phyloP scores from a whole-genome alignment of 2,797 vertebrate genomes.

The Cuniculus paca region DNA sequence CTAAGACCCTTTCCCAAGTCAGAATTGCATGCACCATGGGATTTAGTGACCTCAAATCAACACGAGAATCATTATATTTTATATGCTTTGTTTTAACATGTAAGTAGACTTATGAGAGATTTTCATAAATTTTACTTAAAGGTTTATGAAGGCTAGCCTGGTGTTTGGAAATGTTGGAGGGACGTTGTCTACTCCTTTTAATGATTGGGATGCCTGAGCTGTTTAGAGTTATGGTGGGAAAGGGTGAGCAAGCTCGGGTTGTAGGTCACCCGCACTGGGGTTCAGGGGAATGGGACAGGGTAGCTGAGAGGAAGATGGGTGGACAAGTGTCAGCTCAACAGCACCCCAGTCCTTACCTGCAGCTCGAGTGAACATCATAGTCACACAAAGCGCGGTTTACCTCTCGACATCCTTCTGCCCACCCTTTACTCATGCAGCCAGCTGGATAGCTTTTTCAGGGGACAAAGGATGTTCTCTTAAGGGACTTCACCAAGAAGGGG shows the following conservation, averaged over 20 bases:
- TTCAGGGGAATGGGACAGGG: neutral
- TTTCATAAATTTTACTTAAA: neutral
- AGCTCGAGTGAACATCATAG: neutral
- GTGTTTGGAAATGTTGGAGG: neutral
- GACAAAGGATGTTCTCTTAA: neutral
- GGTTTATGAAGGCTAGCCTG: neutral
- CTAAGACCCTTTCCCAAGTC: neutral
- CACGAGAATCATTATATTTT: neutral
- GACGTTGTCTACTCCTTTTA: neutral
- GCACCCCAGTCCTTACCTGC: neutral
- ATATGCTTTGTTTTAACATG: conserved; percentile 1
- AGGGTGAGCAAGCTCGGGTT: no score
- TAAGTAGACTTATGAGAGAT: neutral
- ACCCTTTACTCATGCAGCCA: neutral
- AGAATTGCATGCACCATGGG: neutral
- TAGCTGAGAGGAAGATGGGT: neutral
- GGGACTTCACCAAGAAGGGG: neutral
- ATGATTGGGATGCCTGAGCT: neutral
- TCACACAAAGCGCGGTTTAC: no score
- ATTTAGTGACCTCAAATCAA: neutral
- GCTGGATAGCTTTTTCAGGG: neutral
- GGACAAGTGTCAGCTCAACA: no score
- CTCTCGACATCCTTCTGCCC: neutral
- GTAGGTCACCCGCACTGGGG: neutral
- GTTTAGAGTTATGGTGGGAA: no score